Evolutionary conservation across 2,888 invertebrate genomes (phyloP).

Genomic region (Eilema caniola): DNA sequence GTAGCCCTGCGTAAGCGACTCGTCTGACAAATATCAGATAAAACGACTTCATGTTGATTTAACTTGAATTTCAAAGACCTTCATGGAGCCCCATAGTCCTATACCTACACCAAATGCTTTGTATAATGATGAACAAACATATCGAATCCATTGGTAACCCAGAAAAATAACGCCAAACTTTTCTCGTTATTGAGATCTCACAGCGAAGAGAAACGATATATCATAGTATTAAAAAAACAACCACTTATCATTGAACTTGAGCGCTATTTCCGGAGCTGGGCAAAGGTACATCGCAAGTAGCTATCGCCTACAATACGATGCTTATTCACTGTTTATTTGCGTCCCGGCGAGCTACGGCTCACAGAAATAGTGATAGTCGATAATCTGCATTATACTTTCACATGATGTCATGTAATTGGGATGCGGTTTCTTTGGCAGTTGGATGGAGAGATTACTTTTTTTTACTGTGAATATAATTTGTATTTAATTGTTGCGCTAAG

Average conservation of each 20-base stretch:
- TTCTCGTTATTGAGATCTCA: not conserved
- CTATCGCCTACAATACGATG: constrained; percentile 29
- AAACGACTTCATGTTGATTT: not conserved
- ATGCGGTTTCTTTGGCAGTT: constrained; percentile 2
- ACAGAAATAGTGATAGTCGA: constrained; percentile 38
- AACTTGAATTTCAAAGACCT: not conserved
- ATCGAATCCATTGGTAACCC: not conserved
- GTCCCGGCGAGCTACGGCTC: constrained; percentile 17
- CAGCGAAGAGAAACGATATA: constrained; percentile 14
- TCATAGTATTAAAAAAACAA: constrained; percentile 19
- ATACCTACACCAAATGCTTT: too few species aligned
- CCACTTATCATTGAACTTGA: constrained; percentile 50
- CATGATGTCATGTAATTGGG: constrained; percentile 36
- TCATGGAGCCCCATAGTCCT: not conserved
- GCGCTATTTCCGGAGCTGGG: constrained; percentile 38
- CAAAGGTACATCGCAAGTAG: constrained; percentile 34
- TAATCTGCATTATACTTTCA: constrained; percentile 24
- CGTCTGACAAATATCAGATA: not conserved
- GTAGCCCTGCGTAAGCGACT: too few species aligned
- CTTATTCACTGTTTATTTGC: constrained; percentile 46
- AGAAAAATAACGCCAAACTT: not conserved
- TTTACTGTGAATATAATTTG: not conserved
- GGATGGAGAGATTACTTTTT: not conserved
- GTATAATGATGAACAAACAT: not conserved
- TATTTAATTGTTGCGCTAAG: not conserved